Conservation (phyloP, 2,113 vertebrate genomes). For the Phocoena phocoena region DNA sequence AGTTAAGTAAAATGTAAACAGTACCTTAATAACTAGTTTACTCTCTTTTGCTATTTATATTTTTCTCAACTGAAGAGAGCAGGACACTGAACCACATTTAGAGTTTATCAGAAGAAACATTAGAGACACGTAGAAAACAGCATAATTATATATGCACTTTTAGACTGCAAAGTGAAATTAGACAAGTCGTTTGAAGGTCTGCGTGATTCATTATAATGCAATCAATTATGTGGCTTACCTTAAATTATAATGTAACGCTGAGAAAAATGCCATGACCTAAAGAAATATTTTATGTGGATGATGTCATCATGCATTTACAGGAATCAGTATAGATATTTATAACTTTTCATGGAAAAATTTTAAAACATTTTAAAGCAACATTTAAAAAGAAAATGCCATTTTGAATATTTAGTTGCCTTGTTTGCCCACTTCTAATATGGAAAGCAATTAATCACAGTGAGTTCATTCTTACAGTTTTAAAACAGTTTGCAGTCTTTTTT, state of each 20-base stretch:
- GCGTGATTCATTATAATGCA: constrained; percentile 43
- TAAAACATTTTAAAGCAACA: background rate
- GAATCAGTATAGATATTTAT: background rate
- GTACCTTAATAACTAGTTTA: background rate
- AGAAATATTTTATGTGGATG: background rate
- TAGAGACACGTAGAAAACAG: constrained; percentile 52
- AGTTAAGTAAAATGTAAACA: background rate
- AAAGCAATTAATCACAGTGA: background rate
- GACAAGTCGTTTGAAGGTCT: constrained; percentile 36
- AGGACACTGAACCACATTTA: constrained; percentile 36
- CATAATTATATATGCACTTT: constrained; percentile 26
- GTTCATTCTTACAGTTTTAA: background rate
- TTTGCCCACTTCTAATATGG: background rate
- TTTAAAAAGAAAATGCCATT: background rate
- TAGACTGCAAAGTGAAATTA: constrained; percentile 56
- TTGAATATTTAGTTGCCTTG: background rate
- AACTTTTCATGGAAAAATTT: background rate
- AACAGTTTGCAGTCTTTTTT: background rate
- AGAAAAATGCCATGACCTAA: background rate
- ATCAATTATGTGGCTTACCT: constrained; percentile 23
- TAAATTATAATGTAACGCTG: constrained; percentile 30
- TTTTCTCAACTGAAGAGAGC: constrained; percentile 19
- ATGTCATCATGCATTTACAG: background rate
- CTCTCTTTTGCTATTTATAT: constrained; percentile 5
- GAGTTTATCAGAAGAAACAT: constrained; percentile 47